phyloP scores from a whole-genome alignment of 2,113 vertebrate species.

The Phaethornis superciliosus region DNA sequence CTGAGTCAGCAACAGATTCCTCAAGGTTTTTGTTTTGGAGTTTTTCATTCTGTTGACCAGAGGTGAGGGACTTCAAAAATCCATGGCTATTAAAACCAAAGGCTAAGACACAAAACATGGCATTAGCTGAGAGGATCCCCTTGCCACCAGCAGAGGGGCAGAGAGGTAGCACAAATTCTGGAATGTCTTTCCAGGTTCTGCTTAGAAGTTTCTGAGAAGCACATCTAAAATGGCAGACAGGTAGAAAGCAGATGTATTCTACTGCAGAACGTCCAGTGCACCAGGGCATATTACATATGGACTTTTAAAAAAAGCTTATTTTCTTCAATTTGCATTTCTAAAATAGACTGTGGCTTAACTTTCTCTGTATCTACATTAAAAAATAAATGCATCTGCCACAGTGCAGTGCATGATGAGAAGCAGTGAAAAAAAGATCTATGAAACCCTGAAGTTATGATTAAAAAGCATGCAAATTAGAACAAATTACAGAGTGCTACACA shows the following conservation, averaged over 20 bases:
- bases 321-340: neutral
- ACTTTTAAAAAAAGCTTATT: neutral
- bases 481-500: neutral
- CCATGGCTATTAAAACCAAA: neutral
- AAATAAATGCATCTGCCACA: neutral
- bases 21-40: neutral
- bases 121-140: neutral
- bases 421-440: neutral
- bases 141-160: neutral
- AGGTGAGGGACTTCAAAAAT: neutral
- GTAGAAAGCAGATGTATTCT: neutral
- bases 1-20: neutral
- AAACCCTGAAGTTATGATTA: neutral
- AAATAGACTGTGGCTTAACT: neutral
- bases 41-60: neutral
- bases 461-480: neutral
- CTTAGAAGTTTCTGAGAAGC: neutral
- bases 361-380: neutral
- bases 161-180: neutral
- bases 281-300: neutral
- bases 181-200: neutral
- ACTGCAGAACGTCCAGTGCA: neutral
- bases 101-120: accelerated
- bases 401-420: neutral
- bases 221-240: neutral